These are phyloP conservation scores for Propithecus perrieri DNA, from an alignment of 2,797 vertebrate species.

Conservation along the genomic window DNA sequence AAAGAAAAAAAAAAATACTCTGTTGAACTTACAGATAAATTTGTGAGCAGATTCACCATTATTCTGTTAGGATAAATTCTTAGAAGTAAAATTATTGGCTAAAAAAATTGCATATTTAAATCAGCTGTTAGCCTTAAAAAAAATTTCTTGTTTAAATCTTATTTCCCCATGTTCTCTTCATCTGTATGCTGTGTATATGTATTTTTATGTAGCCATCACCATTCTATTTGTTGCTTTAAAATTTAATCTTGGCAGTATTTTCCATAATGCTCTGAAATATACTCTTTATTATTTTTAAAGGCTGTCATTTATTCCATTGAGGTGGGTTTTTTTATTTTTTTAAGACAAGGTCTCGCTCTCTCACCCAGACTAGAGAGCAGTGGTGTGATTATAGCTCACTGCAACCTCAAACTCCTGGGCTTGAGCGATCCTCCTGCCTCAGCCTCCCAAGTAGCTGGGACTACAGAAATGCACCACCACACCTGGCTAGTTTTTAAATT, in stretches of 20 bases:
- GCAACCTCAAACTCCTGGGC: no score
- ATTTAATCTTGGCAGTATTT: constrained; percentile 37
- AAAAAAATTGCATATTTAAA: constrained; percentile 13
- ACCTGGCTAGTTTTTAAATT: no score
- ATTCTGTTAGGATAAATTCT: constrained; percentile 25
- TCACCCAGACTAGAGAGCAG: no score
- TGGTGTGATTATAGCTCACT: no score
- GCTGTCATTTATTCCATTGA: background rate
- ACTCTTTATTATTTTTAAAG: constrained; percentile 5
- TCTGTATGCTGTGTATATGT: background rate
- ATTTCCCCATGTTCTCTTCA: constrained; percentile 9
- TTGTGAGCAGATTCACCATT: background rate
- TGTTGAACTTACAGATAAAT: background rate
- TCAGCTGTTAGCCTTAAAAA: background rate
- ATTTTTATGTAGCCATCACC: background rate
- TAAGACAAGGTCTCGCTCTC: no score
- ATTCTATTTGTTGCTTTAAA: constrained; percentile 2
- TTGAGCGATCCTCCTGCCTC: no score
- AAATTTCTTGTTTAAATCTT: constrained; percentile 27
- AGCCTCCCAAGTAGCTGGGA: no score
- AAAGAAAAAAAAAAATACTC: background rate
- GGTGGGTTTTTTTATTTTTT: background rate
- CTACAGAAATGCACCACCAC: no score
- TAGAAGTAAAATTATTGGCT: constrained; percentile 24
- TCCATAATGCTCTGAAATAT: background rate